Conservation (phyloP, 1,140 invertebrate species). For the Ctenoplectra terminalis region DNA sequence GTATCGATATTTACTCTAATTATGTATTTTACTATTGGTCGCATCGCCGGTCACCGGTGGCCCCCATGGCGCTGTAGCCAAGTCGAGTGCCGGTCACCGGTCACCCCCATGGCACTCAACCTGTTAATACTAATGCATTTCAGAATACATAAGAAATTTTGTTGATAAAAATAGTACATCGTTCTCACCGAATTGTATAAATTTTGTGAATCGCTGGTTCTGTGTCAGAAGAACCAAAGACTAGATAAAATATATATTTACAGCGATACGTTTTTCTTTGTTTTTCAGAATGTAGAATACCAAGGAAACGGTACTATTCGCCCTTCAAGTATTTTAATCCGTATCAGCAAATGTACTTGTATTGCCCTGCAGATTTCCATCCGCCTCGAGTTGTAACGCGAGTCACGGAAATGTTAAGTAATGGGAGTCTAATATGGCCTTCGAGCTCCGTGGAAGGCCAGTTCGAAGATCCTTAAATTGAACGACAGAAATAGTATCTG, state of each 20-base stretch:
- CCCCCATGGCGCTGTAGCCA: no score
- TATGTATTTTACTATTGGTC: no score
- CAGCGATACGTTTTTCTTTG: neutral
- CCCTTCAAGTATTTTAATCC: slow-evolving; percentile 9
- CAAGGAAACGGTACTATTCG: neutral
- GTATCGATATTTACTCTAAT: no score
- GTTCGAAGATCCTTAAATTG: slow-evolving; percentile 45
- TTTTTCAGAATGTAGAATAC: slow-evolving; percentile 32
- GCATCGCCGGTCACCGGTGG: no score
- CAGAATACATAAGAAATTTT: no score
- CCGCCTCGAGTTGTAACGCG: neutral
- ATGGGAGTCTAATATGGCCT: neutral
- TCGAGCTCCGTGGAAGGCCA: slow-evolving; percentile 24
- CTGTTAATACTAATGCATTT: no score
- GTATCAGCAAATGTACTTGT: neutral
- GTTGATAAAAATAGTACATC: no score
- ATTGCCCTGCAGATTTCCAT: slow-evolving; percentile 26
- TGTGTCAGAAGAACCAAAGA: neutral
- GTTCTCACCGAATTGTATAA: no score
- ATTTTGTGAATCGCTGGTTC: no score
- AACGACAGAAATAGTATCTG: neutral
- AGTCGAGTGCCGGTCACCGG: no score
- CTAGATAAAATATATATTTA: no score
- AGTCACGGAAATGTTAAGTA: neutral
- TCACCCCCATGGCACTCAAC: no score